A percentile compares a stretch with the other conserved stretches of the same genome.
Conservation (phyloP, 2,888 invertebrate genomes). For the Cataglyphis livida region DNA sequence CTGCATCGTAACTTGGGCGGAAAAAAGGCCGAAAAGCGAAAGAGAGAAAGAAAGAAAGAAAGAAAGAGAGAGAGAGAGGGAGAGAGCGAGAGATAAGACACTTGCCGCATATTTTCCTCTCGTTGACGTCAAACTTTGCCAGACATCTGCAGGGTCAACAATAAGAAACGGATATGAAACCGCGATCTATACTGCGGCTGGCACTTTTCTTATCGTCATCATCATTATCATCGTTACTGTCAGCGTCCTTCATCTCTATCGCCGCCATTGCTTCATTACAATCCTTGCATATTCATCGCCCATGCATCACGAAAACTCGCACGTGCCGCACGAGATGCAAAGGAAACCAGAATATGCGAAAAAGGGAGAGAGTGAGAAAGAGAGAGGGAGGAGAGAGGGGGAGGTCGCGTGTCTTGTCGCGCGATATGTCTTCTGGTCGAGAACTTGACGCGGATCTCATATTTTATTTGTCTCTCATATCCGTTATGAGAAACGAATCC, state of each 20-base stretch:
- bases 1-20: conserved; percentile 80
- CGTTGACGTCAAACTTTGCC: conserved; percentile 68
- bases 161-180: conserved; percentile 50
- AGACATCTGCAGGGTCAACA: conserved; percentile 60
- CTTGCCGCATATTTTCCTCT: conserved; percentile 64
- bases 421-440: conserved; percentile 36
- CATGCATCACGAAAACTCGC: conserved; percentile 40
- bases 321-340: conserved; percentile 44
- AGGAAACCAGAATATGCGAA: background rate
- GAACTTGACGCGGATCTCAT: conserved; percentile 19
- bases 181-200: conserved; percentile 31
- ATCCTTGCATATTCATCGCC: conserved; percentile 51
- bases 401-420: conserved; percentile 41
- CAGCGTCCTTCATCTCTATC: conserved; percentile 51
- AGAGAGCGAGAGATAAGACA: conserved; percentile 57
- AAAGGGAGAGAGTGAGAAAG: background rate
- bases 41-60: too few species aligned
- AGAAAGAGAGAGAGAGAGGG: background rate
- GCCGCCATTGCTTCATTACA: conserved; percentile 34
- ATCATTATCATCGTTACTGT: conserved; percentile 46
- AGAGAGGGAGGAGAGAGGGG: background rate
- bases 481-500: conserved; percentile 25
- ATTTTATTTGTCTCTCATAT: conserved; percentile 17
- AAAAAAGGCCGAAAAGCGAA: background rate
- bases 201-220: conserved; percentile 54